Base-by-base conservation (phyloP, 1,140 invertebrate genomes). In the Heliconius melpomene region DNA sequence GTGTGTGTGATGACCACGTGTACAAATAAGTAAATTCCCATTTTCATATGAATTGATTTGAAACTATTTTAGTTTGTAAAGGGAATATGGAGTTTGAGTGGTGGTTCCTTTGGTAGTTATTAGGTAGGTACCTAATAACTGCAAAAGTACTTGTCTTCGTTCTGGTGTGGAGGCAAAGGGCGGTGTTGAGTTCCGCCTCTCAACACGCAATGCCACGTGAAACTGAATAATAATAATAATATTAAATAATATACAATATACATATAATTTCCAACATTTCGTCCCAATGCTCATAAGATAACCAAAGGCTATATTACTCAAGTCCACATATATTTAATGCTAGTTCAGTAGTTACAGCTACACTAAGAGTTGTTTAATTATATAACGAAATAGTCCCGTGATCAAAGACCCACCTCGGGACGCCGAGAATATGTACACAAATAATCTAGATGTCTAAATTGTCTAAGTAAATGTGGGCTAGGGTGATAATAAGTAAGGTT, bases 11-110 rank as follows among this genome's bases (percentile, higher is more conserved):
- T 75, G 6, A 32, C 2, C 74, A 75, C 60, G 38, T 46, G 74
- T 75, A 60, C 74, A 26, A 75, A 75, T 75, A 75, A 16, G 1
- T 57, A 9, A 36, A 57, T 57, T 75, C 50, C 36, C 3, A 23
- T 60, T 38, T 29, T 66, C 7, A 66, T 75, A 38, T 54, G 3
- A 26, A 75, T 26, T n/a, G 23, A 52, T 29, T 74, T 52, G 3
- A 66, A 66, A 57, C n/a, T 23, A 57, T 57, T 57, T 57, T 3
- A 0, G 13, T 52, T 52, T 23, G 3, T 57, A 57, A 57, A 23
- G 0, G 32, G 6, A 36, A 36, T 36, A 36, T 36, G 6, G 6
- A 36, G 32, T 36, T 36, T 36, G 6, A 1, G 32, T 7, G 32
- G 32, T 36, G 32, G 32, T 36, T 36, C 6, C 32, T 36, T 36